Percentiles rank a stretch among this genome's conserved stretches.
These are phyloP conservation scores for Melanaphis sacchari DNA, from an alignment of 1,140 invertebrate species.

Conservation along the genomic window DNA sequence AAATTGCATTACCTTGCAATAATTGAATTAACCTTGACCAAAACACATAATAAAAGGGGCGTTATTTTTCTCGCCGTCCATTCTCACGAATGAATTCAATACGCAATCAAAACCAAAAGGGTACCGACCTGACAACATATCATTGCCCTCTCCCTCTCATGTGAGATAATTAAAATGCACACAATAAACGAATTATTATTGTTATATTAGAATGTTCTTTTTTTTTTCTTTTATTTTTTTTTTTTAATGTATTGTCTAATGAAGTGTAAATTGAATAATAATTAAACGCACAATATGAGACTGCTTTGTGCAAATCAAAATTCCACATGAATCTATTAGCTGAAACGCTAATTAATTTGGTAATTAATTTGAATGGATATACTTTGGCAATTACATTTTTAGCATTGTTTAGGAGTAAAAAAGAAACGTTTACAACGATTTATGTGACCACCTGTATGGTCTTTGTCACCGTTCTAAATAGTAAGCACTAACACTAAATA, in stretches of 20 bases:
- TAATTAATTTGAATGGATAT: conserved; percentile 33
- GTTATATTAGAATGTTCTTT: conserved; percentile 19
- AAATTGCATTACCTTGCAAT: conserved; percentile 16
- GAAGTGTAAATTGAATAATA: conserved; percentile 48
- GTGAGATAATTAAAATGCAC: conserved; percentile 49
- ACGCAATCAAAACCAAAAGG: conserved; percentile 35
- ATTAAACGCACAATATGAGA: conserved; percentile 27
- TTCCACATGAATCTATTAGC: conserved; percentile 28
- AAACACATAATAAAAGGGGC: background rate
- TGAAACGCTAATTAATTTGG: conserved; percentile 29
- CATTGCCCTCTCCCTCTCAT: background rate
- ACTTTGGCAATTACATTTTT: conserved; percentile 12
- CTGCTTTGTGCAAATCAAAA: conserved; percentile 27
- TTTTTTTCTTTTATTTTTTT: background rate
- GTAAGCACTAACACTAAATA: background rate
- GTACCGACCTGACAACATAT: conserved; percentile 15
- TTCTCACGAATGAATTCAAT: conserved; percentile 10
- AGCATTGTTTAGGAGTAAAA: background rate
- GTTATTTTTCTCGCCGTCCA: background rate
- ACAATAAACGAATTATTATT: conserved; percentile 50
- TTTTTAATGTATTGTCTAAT: conserved; percentile 45
- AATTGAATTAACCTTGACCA: background rate
- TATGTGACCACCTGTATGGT: conserved; percentile 26
- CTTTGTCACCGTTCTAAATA: background rate
- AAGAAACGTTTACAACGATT: conserved; percentile 32